phyloP scores from a whole-genome alignment of 1,140 invertebrate genomes.

The Acromyrmex heyeri region DNA sequence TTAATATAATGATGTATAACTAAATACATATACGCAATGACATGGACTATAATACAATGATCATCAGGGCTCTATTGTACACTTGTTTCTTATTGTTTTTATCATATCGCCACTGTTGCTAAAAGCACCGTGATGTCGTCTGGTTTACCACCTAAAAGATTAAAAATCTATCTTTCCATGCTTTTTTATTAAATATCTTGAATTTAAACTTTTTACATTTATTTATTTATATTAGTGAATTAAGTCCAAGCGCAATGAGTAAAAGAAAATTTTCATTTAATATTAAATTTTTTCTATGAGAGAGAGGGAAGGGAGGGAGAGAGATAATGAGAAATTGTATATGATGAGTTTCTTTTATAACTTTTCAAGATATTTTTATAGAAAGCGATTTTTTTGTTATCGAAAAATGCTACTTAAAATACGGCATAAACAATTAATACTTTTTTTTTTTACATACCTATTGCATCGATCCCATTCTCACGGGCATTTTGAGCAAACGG shows the following conservation, averaged over 20 bases:
- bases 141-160: constrained; percentile 96
- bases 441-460: constrained; percentile 89
- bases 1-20: constrained; percentile 79
- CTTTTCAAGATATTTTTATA: constrained; percentile 16
- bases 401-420: background rate
- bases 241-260: background rate
- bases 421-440: background rate
- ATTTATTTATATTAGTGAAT: background rate
- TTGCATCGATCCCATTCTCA: constrained; percentile 96
- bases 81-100: constrained; percentile 75
- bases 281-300: constrained; percentile 29
- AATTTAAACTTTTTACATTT: background rate
- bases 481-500: constrained; percentile 97
- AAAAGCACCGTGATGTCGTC: constrained; percentile 99
- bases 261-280: constrained; percentile 1
- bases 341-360: constrained; percentile 2
- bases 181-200: background rate
- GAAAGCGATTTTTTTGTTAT: constrained; percentile 4
- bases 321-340: too few relatives aligned
- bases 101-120: constrained; percentile 93
- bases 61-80: constrained; percentile 81
- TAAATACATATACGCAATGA: constrained; percentile 83
- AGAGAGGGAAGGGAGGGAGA: too few relatives aligned
- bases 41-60: constrained; percentile 86
- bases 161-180: constrained; percentile 43